A percentile compares a stretch with the other conserved stretches of the same genome.
Conservation (phyloP, 1,140 invertebrate species). For the Pogonognathellus flavescens region DNA sequence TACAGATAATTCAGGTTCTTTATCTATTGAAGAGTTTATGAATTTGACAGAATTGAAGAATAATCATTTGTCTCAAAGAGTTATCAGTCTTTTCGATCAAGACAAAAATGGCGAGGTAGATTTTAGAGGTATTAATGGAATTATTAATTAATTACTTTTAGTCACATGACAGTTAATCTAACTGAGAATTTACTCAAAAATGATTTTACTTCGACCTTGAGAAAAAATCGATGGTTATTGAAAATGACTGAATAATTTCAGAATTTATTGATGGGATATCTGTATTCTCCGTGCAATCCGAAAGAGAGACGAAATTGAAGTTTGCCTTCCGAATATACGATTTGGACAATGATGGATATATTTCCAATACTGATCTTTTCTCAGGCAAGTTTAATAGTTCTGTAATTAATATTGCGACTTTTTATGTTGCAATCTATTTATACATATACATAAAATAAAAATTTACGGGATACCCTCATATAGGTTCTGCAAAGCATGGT, state of each 20-base stretch:
- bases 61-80: slow-evolving; percentile 96
- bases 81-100: slow-evolving; percentile 98
- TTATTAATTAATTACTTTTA: too few relatives aligned
- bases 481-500: slow-evolving; percentile 99
- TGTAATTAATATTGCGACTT: not conserved
- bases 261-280: slow-evolving; percentile 99
- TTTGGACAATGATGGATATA: slow-evolving; percentile 99
- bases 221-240: not conserved
- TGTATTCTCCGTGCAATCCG: slow-evolving; percentile 98
- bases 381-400: slow-evolving; percentile 74
- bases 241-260: slow-evolving; percentile 72
- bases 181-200: too few relatives aligned
- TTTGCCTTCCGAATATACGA: slow-evolving; percentile 99
- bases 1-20: slow-evolving; percentile 95
- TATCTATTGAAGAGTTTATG: slow-evolving; percentile 99
- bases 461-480: slow-evolving; percentile 53
- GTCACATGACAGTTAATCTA: too few relatives aligned
- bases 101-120: slow-evolving; percentile 98
- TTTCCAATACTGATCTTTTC: slow-evolving; percentile 97
- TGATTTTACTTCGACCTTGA: not conserved
- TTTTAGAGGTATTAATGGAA: slow-evolving; percentile 86
- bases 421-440: too few relatives aligned
- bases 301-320: slow-evolving; percentile 95
- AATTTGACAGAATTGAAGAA: slow-evolving; percentile 96
- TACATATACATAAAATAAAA: not conserved